phyloP scores from a whole-genome alignment of 2,888 invertebrate species.

The Pterostichus madidus region DNA sequence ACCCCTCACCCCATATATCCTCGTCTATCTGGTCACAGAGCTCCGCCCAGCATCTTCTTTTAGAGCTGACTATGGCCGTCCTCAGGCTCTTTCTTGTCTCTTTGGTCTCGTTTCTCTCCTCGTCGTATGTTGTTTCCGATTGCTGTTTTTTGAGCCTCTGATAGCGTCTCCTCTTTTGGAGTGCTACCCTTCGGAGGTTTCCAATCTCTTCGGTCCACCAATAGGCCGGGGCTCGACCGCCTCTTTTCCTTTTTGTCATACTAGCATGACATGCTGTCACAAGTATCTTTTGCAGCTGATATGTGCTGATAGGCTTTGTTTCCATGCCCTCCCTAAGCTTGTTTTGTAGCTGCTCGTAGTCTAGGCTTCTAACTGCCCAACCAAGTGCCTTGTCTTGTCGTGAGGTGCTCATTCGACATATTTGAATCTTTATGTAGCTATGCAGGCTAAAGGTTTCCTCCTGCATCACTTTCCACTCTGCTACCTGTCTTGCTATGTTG shows the following conservation, averaged over 20 bases:
- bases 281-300: background rate
- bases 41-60: background rate
- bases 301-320: background rate
- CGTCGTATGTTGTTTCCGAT: background rate
- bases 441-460: constrained; percentile 11
- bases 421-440: background rate
- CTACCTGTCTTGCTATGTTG: background rate
- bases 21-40: background rate
- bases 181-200: constrained; percentile 38
- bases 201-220: constrained; percentile 66
- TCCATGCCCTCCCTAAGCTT: background rate
- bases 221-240: constrained; percentile 25
- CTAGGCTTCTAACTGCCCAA: background rate
- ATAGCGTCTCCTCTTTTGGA: background rate
- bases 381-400: background rate
- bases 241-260: constrained; percentile 49
- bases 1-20: background rate
- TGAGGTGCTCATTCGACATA: background rate
- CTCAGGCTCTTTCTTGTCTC: background rate
- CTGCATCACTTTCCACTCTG: background rate
- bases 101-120: background rate
- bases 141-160: background rate
- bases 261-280: constrained; percentile 42
- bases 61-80: background rate
- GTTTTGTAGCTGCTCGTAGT: background rate